Percentiles rank a stretch among this genome's conserved stretches.
These are phyloP conservation scores for Osedax frankpressi DNA, from an alignment of 2,888 invertebrate genomes.

Conservation along the genomic window DNA sequence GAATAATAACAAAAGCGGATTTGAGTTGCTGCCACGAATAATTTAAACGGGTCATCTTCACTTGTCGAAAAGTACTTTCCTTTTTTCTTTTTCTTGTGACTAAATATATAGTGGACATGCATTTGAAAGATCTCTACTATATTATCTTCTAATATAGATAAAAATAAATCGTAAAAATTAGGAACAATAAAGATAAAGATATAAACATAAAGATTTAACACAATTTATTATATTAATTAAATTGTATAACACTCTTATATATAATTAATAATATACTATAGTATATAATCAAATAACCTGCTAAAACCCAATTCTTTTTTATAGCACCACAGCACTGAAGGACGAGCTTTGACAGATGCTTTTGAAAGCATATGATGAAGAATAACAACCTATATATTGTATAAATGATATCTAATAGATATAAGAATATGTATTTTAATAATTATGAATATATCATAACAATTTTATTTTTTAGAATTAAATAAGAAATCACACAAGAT, in stretches of 20 bases:
- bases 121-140: no score
- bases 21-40: conserved; percentile 85
- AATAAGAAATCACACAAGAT: conserved; percentile 5
- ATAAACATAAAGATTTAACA: no score
- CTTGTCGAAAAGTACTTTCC: conserved; percentile 46
- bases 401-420: no score
- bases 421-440: no score
- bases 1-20: conserved; percentile 93
- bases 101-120: no score
- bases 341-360: conserved; percentile 77
- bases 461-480: no score
- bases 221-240: background rate
- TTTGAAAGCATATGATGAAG: conserved; percentile 94
- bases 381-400: conserved; percentile 78
- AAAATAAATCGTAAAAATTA: no score
- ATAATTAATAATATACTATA: no score
- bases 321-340: conserved; percentile 94
- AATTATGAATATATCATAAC: no score
- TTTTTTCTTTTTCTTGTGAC: background rate
- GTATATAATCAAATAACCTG: conserved; percentile 55
- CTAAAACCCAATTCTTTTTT: conserved; percentile 84
- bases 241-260: background rate
- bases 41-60: conserved; percentile 89
- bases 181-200: no score
- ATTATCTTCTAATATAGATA: no score